Evolutionary conservation across 2,113 vertebrate genomes (phyloP).

Genomic region (Rhinopomastus cyanomelas): DNA sequence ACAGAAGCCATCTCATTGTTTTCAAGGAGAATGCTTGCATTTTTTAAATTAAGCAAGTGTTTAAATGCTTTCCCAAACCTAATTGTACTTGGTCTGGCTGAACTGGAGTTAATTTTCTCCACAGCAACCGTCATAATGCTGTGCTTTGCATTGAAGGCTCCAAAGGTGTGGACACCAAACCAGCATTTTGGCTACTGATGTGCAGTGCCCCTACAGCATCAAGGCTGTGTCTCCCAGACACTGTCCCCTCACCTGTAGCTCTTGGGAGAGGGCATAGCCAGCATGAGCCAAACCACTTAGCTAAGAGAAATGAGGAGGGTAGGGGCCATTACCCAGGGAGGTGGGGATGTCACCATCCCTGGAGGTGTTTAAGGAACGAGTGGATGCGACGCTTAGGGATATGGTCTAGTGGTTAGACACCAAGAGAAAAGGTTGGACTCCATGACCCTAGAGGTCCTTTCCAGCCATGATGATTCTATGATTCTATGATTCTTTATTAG

Average conservation of each 20-base stretch:
- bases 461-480: no score
- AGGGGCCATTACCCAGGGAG: no score
- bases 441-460: no score
- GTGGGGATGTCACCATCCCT: no score
- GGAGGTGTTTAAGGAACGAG: no score
- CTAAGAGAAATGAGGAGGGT: neutral
- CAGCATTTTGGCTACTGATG: neutral
- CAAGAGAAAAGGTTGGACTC: no score
- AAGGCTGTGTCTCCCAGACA: neutral
- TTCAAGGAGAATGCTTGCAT: neutral
- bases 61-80: neutral
- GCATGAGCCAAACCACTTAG: neutral
- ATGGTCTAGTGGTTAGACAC: no score
- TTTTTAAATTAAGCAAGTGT: neutral
- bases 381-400: no score
- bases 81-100: neutral
- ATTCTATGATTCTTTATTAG: neutral
- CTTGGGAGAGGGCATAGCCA: neutral
- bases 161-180: neutral
- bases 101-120: neutral
- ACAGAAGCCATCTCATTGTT: neutral
- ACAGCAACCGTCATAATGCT: neutral
- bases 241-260: neutral
- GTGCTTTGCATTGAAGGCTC: neutral
- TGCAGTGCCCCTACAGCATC: neutral